Evolutionary conservation across 2,113 vertebrate species (phyloP).

Genomic region (Uria lomvia): DNA sequence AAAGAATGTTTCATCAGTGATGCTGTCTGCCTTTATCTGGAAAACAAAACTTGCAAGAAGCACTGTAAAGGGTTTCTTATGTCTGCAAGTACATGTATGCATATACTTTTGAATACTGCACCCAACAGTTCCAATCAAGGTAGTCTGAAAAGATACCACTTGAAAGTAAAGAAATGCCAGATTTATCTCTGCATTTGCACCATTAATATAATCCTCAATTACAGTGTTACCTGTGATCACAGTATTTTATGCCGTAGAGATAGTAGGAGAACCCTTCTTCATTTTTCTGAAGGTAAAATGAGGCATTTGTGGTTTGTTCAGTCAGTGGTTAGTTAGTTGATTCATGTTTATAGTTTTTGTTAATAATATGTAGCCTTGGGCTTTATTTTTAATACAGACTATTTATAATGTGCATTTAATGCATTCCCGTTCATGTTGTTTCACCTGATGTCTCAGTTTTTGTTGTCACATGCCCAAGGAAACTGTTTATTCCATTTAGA

Average conservation of each 20-base stretch:
- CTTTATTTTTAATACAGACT: neutral
- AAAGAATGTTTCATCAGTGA: neutral
- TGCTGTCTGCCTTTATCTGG: neutral
- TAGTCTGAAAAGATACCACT: neutral
- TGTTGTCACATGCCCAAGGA: neutral
- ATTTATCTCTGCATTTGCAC: neutral
- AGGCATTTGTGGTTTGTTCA: neutral
- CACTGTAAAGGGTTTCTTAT: neutral
- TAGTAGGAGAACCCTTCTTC: neutral
- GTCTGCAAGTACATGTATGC: fast-evolving
- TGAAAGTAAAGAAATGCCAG: neutral
- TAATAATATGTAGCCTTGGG: neutral
- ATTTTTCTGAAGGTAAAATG: neutral
- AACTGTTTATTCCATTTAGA: neutral
- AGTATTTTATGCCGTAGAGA: neutral
- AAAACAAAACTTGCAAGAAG: neutral
- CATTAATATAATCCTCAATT: neutral
- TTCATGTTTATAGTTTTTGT: neutral
- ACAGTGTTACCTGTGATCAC: neutral
- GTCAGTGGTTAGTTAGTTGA: neutral
- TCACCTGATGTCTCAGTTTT: neutral
- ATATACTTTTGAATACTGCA: neutral
- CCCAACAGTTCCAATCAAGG: neutral
- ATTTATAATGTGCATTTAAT: neutral
- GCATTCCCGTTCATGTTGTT: neutral